Evolutionary conservation across 2,113 vertebrate species (phyloP).

Genomic region (Seriola quinqueradiata): DNA sequence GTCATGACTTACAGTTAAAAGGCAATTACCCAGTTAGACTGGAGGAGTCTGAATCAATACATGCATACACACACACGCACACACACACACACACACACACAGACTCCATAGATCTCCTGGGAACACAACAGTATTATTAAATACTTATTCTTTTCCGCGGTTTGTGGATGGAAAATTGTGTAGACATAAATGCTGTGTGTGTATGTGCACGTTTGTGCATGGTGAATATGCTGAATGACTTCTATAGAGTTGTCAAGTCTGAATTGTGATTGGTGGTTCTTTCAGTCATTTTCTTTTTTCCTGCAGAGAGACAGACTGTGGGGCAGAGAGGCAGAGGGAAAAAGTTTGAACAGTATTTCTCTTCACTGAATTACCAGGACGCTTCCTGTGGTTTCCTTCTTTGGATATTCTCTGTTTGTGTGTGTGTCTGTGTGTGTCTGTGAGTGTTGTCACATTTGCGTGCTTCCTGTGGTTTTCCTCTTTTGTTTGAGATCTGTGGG

Average conservation of each 20-base stretch:
- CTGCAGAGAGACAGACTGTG: constrained; percentile 11
- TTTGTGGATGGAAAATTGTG: constrained; percentile 39
- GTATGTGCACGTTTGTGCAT: not conserved
- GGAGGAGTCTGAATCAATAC: constrained; percentile 66
- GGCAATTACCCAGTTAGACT: constrained; percentile 72
- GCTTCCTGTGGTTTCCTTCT: constrained; percentile 40
- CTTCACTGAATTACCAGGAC: constrained; percentile 47
- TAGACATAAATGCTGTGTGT: constrained; percentile 6
- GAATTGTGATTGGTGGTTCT: constrained; percentile 6
- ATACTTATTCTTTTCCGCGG: constrained; percentile 42
- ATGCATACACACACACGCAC: not conserved
- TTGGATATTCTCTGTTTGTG: not conserved
- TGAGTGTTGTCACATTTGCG: not conserved
- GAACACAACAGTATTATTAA: constrained; percentile 54
- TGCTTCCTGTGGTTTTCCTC: constrained; percentile 26
- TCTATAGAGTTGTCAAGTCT: constrained; percentile 26
- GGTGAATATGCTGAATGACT: not conserved
- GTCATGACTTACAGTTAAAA: constrained; percentile 78
- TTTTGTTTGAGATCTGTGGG: constrained; percentile 39
- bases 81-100: not conserved
- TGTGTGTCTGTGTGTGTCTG: not conserved
- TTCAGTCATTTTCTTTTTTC: constrained; percentile 12
- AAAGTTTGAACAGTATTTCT: constrained; percentile 45
- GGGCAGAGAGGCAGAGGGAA: constrained; percentile 12
- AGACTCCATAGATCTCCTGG: constrained; percentile 49